Percentiles rank a stretch among this genome's conserved stretches.
Conservation (phyloP, 2,888 invertebrate genomes). For the Pheosia gnoma region DNA sequence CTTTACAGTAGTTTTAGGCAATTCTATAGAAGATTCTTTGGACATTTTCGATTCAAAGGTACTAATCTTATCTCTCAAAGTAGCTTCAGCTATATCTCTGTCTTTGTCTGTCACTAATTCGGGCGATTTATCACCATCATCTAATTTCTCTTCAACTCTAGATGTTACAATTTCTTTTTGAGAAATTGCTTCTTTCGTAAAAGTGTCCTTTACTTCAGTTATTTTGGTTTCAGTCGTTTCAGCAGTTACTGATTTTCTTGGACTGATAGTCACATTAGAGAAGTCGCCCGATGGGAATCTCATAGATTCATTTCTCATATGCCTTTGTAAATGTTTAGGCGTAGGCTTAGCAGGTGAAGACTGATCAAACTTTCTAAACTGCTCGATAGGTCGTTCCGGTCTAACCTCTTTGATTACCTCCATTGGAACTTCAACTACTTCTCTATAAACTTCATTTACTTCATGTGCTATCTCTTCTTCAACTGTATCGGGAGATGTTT, state of each 20-base stretch:
- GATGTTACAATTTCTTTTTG: constrained; percentile 77
- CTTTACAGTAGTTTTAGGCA: constrained; percentile 71
- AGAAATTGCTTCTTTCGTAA: constrained; percentile 68
- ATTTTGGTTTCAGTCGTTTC: constrained; percentile 75
- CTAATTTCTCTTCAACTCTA: constrained; percentile 83
- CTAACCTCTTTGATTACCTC: constrained; percentile 69
- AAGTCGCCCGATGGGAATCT: constrained; percentile 81
- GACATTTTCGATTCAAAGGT: constrained; percentile 78
- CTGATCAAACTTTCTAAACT: constrained; percentile 75
- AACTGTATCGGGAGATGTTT: constrained; percentile 68
- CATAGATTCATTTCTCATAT: constrained; percentile 82
- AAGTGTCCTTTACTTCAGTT: constrained; percentile 61
- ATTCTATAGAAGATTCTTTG: constrained; percentile 70
- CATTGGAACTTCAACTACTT: constrained; percentile 50
- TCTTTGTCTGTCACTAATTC: constrained; percentile 72
- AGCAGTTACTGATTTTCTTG: constrained; percentile 70
- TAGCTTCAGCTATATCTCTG: constrained; percentile 79
- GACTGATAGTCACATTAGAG: constrained; percentile 78
- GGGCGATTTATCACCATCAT: constrained; percentile 74
- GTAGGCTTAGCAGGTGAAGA: constrained; percentile 79
- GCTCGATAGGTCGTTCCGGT: constrained; percentile 67
- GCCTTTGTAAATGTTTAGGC: constrained; percentile 79
- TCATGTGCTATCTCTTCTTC: constrained; percentile 64
- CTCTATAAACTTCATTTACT: constrained; percentile 31
- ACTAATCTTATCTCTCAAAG: constrained; percentile 73